Evolutionary conservation across 2,888 invertebrate genomes (phyloP).

Genomic region (Megalurothrips usitatus): DNA sequence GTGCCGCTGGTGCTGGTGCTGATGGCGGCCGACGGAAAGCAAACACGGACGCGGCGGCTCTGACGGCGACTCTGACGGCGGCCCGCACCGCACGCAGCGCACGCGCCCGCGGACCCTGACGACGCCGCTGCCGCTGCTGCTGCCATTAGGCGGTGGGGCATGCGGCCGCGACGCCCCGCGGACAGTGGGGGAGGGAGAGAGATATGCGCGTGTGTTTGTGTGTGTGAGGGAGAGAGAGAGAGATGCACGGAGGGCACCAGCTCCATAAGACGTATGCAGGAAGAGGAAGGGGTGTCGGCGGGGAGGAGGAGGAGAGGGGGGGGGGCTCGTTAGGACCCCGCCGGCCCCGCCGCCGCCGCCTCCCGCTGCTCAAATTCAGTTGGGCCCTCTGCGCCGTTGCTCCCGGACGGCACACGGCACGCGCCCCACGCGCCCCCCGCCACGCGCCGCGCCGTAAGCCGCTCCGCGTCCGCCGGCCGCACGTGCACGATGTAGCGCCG

Average conservation of each 20-base stretch:
- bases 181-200: too few species aligned
- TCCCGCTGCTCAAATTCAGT: slow-evolving; percentile 42
- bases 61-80: too few species aligned
- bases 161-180: too few species aligned
- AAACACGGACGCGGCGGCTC: too few species aligned
- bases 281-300: slow-evolving; percentile 27
- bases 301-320: slow-evolving; percentile 23
- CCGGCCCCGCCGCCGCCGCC: slow-evolving; percentile 37
- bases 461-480: neutral
- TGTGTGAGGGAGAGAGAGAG: neutral
- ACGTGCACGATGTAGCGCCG: neutral
- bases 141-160: too few species aligned
- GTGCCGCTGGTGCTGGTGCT: too few species aligned
- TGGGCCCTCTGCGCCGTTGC: slow-evolving; percentile 32
- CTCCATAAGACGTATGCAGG: slow-evolving; percentile 32
- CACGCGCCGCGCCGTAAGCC: neutral
- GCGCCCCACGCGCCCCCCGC: neutral
- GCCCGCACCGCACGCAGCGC: too few species aligned
- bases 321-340: slow-evolving; percentile 32
- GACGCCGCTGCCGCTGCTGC: slow-evolving; percentile 2
- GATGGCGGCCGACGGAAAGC: too few species aligned
- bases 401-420: neutral
- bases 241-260: slow-evolving; percentile 34
- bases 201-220: too few species aligned
- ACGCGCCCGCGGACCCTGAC: too few species aligned